Base-by-base conservation (phyloP, 1,140 invertebrate genomes). In the Scaptomyza montana region DNA sequence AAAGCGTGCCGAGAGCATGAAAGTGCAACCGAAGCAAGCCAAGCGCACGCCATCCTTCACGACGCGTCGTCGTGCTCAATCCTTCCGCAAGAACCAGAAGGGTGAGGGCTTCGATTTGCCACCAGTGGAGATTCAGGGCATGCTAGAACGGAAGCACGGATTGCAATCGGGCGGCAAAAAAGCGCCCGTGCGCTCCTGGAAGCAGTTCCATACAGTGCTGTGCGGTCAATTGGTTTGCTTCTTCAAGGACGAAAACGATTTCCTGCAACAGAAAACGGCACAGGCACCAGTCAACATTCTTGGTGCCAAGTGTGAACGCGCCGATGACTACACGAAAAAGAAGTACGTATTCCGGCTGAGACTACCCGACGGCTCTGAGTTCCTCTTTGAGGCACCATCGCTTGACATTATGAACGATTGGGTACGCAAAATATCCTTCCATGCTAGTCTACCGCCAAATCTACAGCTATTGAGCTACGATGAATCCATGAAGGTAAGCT, bases 191-290 rank as follows among this genome's bases (percentile, higher is more conserved):
- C 93, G 98, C 5, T 98, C 97, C 0, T 99, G 98, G 98, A 98
- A 98, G 85, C 95, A 95, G 53, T 98, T 97, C 92, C 98, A 99
- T 91, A 97, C 97, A 76, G 98, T 99, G 30, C 93, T 99, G 1
- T 99, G 98, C 91, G 98, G 98, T 0, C 98, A 99, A 92, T 92
- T 99, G 65, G 93, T 99, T 21, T 99, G 98, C 93, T 99, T 99
- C 95, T 99, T 99, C 93, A 98, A 98, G 91, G 98, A 99, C 91
- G 95, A 97, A 82, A 95, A 96, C 69, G 98, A 98, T 93, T 99
- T 99, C 92, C 93, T 94, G 47, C 94, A 95, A 63, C 95, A 96
- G 78, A 98, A 98, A 93, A 97, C 97, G 0, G 95, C 97, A 0
- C 95, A 96, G 3, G 96, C 98, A 0, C 98, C 98, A 0, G 95